Evolutionary conservation across 1,140 invertebrate genomes (phyloP), one percentile per base, ranked within the genome.

Genomic region (Drosophila parvula): DNA sequence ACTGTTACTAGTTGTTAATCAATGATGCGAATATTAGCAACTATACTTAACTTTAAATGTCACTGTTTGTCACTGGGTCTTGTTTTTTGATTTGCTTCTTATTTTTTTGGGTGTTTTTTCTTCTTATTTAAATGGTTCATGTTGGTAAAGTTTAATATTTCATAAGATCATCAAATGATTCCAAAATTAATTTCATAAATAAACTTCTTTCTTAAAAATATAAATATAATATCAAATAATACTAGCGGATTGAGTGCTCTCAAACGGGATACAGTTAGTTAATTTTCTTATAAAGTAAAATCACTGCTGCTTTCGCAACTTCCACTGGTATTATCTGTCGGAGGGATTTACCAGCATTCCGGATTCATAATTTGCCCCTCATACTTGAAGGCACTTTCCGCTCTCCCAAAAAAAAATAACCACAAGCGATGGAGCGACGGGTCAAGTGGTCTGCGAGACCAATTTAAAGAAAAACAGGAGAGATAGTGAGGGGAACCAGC

Each of bases 401-500:
- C 64, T n/a, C 32, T 38, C 36, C 50, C 47, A 50, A 50, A 44
- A 43, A 44, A 43, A 27, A 28, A 22, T 22, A 12, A 12, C 48
- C n/a, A 5, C 8, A n/a, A 18, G 14, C 32, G 28, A 32, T 10
- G 43, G 36, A 51, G 56, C 51, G 62, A 43, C 36, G 74, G 65
- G 84, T 75, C 84, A 89, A 89, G 84, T 89, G 74, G 84, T 89
- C 84, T 89, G 79, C 69, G 65, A 50, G 48, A 73, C 55, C 80
- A 88, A 88, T 88, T 89, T 88, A 82, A 70, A 77, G 59, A 47
- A 30, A 38, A 12, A 30, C 47, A 61, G 16, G 59, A 44, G 11
- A 32, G 22, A 22, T 22, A 48, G 44, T 18, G 45, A 41, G 45
- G 43, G 48, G 34, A 48, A 18, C 40, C 51, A 51, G 51, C 43